Evolutionary conservation across 2,113 vertebrate genomes (phyloP), one percentile per base, ranked within the genome.

Genomic region (Dipodomys stephensi): DNA sequence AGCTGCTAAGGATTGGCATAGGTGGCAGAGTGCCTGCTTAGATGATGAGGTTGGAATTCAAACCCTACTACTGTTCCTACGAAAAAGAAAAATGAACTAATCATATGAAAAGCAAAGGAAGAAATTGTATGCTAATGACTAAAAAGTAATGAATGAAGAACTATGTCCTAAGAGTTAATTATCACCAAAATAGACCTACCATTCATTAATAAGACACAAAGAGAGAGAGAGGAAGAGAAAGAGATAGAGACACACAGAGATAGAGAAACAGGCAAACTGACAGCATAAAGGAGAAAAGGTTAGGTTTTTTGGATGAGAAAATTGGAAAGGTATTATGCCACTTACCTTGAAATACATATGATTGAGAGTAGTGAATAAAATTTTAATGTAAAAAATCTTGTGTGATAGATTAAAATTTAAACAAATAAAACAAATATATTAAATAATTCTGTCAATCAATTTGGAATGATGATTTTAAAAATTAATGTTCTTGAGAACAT

Each of bases 101-200:
- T 69, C 16, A 67, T 19, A 53, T 28, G 30, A 64, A 81, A 81
- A 32, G 28, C 53, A 74, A 71, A 60, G 8, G 22, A 85, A 89
- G 28, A 68, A 57, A 82, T 86, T 80, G 84, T 27, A 25, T 69
- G 60, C 27, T 85, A 83, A 94, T 87, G 6, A 87, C 30, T 68
- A 72, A 30, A 89, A 92, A 78, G 39, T 49, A 89, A 78, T 28
- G 86, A 87, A n/a, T 86, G 65, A 78, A 86, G 6, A 90, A 90
- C 73, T 6, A 28, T 15, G 3, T 46, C 10, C 11, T 30, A 57
- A 84, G 18, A 73, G 71, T 83, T 90, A 73, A 73, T 87, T 90
- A 69, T 79, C 57, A 62, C 12, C 67, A 83, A 90, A 94, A 90
- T 23, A 81, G 20, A 73, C 28, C 35, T 7, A 86, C 22, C 46